phyloP scores from a whole-genome alignment of 2,797 vertebrate genomes.

The Gambelia wislizenii region DNA sequence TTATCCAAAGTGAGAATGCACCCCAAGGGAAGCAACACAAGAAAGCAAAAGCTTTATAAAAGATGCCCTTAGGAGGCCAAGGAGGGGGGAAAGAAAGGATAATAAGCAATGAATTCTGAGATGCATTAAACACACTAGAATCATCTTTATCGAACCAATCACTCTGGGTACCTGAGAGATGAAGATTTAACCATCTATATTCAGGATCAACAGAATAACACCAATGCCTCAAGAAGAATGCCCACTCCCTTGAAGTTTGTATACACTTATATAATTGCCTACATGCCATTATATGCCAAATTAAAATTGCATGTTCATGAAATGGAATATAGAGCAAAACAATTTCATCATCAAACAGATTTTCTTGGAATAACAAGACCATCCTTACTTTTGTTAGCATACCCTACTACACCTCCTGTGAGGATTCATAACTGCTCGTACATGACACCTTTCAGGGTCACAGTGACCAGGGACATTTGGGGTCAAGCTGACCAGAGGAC shows the following conservation, averaged over 20 bases:
- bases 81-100: slow-evolving; percentile 29
- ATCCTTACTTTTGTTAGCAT: too few species aligned
- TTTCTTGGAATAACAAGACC: not conserved
- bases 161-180: slow-evolving; percentile 11
- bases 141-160: slow-evolving; percentile 39
- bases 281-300: not conserved
- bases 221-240: slow-evolving; percentile 35
- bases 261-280: not conserved
- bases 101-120: slow-evolving; percentile 43
- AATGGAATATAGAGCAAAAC: slow-evolving; percentile 7
- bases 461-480: too few species aligned
- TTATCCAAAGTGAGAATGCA: slow-evolving; percentile 63
- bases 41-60: slow-evolving; percentile 56
- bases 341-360: not conserved
- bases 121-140: slow-evolving; percentile 10
- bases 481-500: too few species aligned
- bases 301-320: not conserved
- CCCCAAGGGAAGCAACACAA: slow-evolving; percentile 63
- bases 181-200: slow-evolving; percentile 40
- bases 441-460: too few species aligned
- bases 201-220: slow-evolving; percentile 35
- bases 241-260: slow-evolving; percentile 4
- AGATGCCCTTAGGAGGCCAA: slow-evolving; percentile 41
- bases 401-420: too few species aligned
- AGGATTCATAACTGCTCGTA: too few species aligned